Evolutionary conservation across 2,888 invertebrate species (phyloP).

Genomic region (Plagodis pulveraria): DNA sequence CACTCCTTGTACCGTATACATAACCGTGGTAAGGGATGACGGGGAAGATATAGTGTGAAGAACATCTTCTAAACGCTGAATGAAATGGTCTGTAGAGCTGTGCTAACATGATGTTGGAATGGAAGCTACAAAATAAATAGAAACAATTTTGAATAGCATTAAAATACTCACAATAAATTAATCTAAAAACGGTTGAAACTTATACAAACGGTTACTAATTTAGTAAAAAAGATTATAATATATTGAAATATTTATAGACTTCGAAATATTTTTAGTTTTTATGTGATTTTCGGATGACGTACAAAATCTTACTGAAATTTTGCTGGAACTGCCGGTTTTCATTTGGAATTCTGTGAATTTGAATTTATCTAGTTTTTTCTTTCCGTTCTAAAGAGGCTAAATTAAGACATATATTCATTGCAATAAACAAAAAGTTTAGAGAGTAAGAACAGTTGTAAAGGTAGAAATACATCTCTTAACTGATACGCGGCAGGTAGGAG

Average conservation of each 20-base stretch:
- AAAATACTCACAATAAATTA: slow-evolving; percentile 20
- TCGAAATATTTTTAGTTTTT: slow-evolving; percentile 28
- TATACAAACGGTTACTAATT: slow-evolving; percentile 17
- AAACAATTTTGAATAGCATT: neutral
- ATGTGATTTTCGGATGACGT: slow-evolving; percentile 24
- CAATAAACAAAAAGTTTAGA: neutral
- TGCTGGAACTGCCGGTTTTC: slow-evolving; percentile 2
- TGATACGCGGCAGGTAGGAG: too few species aligned
- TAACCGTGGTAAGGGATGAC: too few species aligned
- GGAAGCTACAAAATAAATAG: too few species aligned
- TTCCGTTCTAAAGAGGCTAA: slow-evolving; percentile 1
- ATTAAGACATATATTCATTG: too few species aligned
- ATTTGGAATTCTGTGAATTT: slow-evolving; percentile 11
- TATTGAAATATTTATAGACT: slow-evolving; percentile 22
- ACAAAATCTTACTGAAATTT: slow-evolving; percentile 25
- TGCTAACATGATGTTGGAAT: too few species aligned
- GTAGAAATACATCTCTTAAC: too few species aligned
- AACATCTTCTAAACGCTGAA: too few species aligned
- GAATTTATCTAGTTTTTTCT: slow-evolving; percentile 15
- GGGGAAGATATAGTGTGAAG: too few species aligned
- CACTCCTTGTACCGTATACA: too few species aligned
- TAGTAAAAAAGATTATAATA: slow-evolving; percentile 4
- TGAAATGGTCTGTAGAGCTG: too few species aligned
- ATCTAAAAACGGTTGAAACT: slow-evolving; percentile 10
- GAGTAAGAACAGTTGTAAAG: neutral